A percentile compares a stretch with the other conserved stretches of the same genome.
phyloP scores from a whole-genome alignment of 1,140 invertebrate genomes.

The Lerema accius region DNA sequence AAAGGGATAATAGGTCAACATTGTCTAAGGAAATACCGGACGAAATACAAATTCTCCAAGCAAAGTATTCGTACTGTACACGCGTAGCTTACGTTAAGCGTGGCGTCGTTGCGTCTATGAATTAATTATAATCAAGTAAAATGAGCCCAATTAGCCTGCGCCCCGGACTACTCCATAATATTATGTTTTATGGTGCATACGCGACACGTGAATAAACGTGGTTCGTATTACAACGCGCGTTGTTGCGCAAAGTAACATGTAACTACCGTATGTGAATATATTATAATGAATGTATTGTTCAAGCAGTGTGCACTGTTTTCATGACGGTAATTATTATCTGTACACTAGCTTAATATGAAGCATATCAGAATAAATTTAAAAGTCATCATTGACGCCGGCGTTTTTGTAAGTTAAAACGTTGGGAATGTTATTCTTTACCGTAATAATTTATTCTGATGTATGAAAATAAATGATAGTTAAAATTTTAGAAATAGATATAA shows the following conservation, averaged over 20 bases:
- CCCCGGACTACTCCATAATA: constrained; percentile 9
- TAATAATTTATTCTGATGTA: no score
- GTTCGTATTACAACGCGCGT: neutral
- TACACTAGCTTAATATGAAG: no score
- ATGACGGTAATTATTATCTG: no score
- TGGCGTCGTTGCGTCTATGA: constrained; percentile 28
- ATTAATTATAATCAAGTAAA: constrained; percentile 39
- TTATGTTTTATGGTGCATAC: constrained; percentile 14
- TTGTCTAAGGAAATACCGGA: neutral
- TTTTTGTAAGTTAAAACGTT: no score
- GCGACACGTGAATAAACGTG: constrained; percentile 10
- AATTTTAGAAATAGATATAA: no score
- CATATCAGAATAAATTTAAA: neutral
- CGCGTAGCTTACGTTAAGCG: constrained; percentile 6
- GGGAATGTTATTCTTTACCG: no score
- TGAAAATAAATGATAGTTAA: no score
- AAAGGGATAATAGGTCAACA: neutral
- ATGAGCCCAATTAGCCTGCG: constrained; percentile 32
- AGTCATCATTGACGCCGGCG: no score
- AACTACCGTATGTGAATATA: no score
- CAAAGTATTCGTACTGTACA: neutral
- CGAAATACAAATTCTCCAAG: neutral
- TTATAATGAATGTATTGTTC: neutral
- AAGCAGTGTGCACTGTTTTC: no score
- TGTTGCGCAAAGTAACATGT: neutral